Base-by-base conservation (phyloP, 2,797 vertebrate genomes). In the Hydrocynus forskahlii region DNA sequence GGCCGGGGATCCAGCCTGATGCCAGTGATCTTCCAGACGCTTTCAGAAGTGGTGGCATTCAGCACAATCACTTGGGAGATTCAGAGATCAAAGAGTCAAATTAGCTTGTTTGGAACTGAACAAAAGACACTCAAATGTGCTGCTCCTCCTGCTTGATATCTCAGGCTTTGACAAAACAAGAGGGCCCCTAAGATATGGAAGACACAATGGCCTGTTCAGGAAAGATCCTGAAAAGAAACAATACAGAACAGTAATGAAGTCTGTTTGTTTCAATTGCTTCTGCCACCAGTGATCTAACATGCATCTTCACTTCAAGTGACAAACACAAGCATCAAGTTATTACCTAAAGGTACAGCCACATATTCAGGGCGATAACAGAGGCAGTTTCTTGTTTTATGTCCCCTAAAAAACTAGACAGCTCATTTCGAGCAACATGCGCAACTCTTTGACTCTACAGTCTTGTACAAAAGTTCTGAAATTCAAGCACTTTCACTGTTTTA, bases 11-110 rank as follows among this genome's bases (percentile, higher is more conserved):
- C 17, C 52, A 59, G 55, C 66, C 25, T n/a, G 40, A 35, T 55
- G 19, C 57, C 52, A 67, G 43, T 21, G 48, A 67, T 54, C 81
- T 77, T 23, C 62, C 25, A 60, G 57, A 38, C 55, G 45, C 74
- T 4, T 29, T 67, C 54, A 66, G 57, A 78, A 38, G 66, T 75
- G 50, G 69, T 68, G 76, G 48, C 70, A 67, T 75, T 81, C 40
- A 21, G 50, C 55, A 45, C 16, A 35, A 50, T 21, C 48, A 45
- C 54, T 45, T n/a, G 1, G 23, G 55, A 72, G 64, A 64, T 13
- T 60, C 57, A 13, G 68, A 78, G 79, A 79, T 81, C 71, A 81
- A 81, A 75, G 67, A 83, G 59, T 80, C 73, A 72, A 74, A 79
- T 79, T 43, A 79, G 63, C 48, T 16, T 17, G 21, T 64, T 72